phyloP scores from a whole-genome alignment of 2,888 invertebrate genomes.

The Callinectes sapidus region DNA sequence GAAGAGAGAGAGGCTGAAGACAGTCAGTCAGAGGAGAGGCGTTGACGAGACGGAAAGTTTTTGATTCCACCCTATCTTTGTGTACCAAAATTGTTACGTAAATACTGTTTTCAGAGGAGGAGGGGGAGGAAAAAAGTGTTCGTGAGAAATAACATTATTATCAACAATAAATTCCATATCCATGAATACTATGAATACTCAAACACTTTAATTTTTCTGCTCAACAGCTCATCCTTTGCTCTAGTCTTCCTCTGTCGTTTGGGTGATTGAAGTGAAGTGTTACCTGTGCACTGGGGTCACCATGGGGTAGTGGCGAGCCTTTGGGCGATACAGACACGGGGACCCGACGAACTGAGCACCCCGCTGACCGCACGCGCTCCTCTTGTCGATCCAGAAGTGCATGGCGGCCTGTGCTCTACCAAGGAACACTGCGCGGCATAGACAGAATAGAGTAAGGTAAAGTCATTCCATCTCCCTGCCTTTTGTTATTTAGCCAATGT shows the following conservation, averaged over 20 bases:
- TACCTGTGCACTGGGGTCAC: slow-evolving; percentile 71
- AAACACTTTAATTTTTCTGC: neutral
- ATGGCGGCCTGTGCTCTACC: slow-evolving; percentile 26
- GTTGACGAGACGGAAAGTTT: too few relatives aligned
- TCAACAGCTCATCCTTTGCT: neutral
- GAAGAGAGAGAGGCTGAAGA: too few relatives aligned
- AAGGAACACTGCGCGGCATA: neutral
- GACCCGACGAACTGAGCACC: slow-evolving; percentile 51
- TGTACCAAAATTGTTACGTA: too few relatives aligned
- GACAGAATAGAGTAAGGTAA: too few relatives aligned
- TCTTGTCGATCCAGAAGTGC: slow-evolving; percentile 66
- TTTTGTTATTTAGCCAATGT: neutral
- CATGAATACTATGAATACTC: too few relatives aligned
- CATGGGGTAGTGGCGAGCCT: slow-evolving; percentile 66
- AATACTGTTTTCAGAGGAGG: too few relatives aligned
- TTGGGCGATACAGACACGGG: slow-evolving; percentile 63
- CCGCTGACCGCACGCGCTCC: slow-evolving; percentile 56
- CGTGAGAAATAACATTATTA: neutral
- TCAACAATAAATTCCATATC: too few relatives aligned
- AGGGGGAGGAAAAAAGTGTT: neutral
- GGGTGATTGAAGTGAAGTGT: neutral
- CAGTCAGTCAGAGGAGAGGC: too few relatives aligned
- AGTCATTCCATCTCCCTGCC: neutral
- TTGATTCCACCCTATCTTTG: too few relatives aligned
- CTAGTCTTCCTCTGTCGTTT: neutral